Percentiles rank a stretch among this genome's conserved stretches.
Evolutionary conservation across 2,113 vertebrate species (phyloP).

Genomic region (western clawed frog (Xenopus tropicalis)): DNA sequence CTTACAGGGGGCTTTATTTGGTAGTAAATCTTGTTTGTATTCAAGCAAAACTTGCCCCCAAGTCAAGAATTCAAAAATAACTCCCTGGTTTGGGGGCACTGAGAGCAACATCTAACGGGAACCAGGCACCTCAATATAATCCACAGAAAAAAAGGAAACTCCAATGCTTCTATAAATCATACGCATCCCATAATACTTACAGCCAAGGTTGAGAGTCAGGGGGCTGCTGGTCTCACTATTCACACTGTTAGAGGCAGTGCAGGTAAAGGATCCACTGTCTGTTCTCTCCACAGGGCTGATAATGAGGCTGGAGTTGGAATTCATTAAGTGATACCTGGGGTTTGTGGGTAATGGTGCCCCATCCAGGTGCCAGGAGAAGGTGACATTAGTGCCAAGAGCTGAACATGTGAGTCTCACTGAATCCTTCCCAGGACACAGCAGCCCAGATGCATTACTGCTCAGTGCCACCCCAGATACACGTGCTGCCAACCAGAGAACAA

Average conservation of each 20-base stretch:
- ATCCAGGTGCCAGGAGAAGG: slow-evolving; percentile 8
- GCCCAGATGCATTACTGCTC: neutral
- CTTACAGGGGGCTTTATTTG: too few relatives aligned
- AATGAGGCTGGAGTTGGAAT: slow-evolving; percentile 4
- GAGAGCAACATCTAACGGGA: too few relatives aligned
- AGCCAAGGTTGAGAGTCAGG: neutral
- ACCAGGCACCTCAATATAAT: too few relatives aligned
- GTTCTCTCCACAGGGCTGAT: neutral
- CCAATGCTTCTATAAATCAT: too few relatives aligned
- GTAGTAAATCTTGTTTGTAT: too few relatives aligned
- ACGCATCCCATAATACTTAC: slow-evolving; percentile 37
- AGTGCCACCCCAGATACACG: too few relatives aligned
- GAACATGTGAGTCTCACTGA: slow-evolving; percentile 6
- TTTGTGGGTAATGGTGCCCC: neutral
- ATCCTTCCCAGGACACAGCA: neutral
- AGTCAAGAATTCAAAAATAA: too few relatives aligned
- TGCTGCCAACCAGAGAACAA: too few relatives aligned
- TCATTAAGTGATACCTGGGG: neutral
- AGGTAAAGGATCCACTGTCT: slow-evolving; percentile 10
- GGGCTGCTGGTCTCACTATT: slow-evolving; percentile 8
- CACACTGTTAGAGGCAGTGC: slow-evolving; percentile 5
- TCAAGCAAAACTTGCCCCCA: too few relatives aligned
- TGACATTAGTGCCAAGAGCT: slow-evolving; percentile 6
- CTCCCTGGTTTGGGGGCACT: too few relatives aligned
- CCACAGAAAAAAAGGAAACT: too few relatives aligned